Conservation (phyloP, 2,888 invertebrate genomes). For the Eulithis testata region DNA sequence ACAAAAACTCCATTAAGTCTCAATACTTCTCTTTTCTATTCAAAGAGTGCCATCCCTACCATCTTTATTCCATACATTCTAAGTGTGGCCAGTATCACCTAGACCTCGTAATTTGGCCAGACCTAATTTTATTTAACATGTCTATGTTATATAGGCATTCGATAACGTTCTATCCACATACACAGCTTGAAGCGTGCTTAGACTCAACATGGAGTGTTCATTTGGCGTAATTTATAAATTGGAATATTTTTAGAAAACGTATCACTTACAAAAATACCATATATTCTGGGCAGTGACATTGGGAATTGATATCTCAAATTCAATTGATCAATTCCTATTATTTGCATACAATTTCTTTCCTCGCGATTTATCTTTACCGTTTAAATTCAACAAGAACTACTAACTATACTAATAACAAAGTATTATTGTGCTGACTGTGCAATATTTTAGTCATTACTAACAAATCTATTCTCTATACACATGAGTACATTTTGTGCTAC, state of each 20-base stretch:
- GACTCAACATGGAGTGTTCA: conserved; percentile 63
- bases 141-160: conserved; percentile 26
- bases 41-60: conserved; percentile 21
- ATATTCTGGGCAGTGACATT: conserved; percentile 64
- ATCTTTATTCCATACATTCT: conserved; percentile 3
- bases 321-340: conserved; percentile 64
- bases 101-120: conserved; percentile 12
- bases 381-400: conserved; percentile 49
- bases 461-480: conserved; percentile 58
- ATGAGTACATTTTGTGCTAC: conserved; percentile 58
- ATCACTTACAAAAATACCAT: conserved; percentile 60
- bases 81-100: conserved; percentile 3
- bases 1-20: conserved; percentile 35
- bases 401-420: conserved; percentile 53
- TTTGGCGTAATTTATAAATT: conserved; percentile 55
- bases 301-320: conserved; percentile 50
- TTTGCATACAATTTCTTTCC: conserved; percentile 54
- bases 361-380: conserved; percentile 19
- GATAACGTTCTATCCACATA: conserved; percentile 43
- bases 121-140: conserved; percentile 11
- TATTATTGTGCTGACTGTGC: conserved; percentile 74
- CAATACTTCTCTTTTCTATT: conserved; percentile 44
- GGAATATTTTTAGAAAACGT: conserved; percentile 52
- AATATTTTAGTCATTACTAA: conserved; percentile 50
- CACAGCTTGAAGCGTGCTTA: conserved; percentile 56